Evolutionary conservation across 2,797 vertebrate species (phyloP).

Genomic region (Gastrophryne carolinensis): DNA sequence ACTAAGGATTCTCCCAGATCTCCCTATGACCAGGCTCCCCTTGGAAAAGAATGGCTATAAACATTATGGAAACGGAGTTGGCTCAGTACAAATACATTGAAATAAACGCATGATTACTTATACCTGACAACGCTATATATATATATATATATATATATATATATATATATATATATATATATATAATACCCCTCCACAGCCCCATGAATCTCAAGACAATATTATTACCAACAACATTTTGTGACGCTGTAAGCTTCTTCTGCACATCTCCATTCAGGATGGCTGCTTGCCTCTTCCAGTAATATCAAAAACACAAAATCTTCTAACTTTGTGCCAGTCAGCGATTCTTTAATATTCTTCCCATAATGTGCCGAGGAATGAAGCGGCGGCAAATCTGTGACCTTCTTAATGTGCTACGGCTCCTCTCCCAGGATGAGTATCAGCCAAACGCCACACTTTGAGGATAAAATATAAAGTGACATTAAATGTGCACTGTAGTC

Average conservation of each 20-base stretch:
- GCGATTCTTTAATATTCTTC: conserved; percentile 25
- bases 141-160: too few species aligned
- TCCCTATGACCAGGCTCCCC: too few species aligned
- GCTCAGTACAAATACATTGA: too few species aligned
- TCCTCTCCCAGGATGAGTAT: neutral
- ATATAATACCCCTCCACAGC: too few species aligned
- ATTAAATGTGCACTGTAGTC: neutral
- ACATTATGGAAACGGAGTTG: too few species aligned
- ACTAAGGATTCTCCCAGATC: too few species aligned
- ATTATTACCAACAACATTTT: neutral
- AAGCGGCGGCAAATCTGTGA: conserved; percentile 8
- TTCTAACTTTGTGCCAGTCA: neutral
- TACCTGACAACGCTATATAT: too few species aligned
- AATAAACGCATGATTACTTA: too few species aligned
- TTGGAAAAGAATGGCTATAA: too few species aligned
- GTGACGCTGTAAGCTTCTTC: neutral
- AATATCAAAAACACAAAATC: neutral
- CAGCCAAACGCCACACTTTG: neutral
- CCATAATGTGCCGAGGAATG: conserved; percentile 5
- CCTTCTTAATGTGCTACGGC: neutral
- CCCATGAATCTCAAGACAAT: neutral
- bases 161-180: too few species aligned
- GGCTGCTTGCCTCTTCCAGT: neutral
- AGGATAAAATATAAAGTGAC: neutral
- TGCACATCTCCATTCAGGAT: neutral